A percentile compares a stretch with the other conserved stretches of the same genome.
Conservation (phyloP, 2,888 invertebrate genomes). For the Caenorhabditis angaria region DNA sequence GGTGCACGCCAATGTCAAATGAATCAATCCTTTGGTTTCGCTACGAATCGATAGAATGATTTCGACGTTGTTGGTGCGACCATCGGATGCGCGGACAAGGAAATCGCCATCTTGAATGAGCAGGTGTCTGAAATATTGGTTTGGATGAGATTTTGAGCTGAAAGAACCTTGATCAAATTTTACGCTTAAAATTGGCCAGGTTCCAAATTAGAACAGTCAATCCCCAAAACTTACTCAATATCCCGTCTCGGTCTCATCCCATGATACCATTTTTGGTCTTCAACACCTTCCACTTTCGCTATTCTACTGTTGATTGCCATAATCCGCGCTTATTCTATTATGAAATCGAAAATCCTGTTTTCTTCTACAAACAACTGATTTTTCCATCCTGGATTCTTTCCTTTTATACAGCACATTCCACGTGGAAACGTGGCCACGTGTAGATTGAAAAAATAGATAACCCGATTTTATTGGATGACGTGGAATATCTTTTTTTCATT, state of each 20-base stretch:
- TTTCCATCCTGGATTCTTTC: no score
- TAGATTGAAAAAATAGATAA: not conserved
- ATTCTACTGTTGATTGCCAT: not conserved
- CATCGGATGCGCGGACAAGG: slow-evolving; percentile 54
- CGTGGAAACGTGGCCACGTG: no score
- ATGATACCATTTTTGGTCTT: slow-evolving; percentile 13
- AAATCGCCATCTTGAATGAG: slow-evolving; percentile 46
- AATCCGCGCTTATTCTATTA: not conserved
- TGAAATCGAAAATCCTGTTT: no score
- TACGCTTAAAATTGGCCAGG: no score
- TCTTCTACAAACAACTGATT: no score
- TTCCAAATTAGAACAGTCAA: not conserved
- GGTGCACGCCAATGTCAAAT: slow-evolving; percentile 18
- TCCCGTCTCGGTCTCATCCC: slow-evolving; percentile 12
- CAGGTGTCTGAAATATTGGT: slow-evolving; percentile 4
- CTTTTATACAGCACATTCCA: no score
- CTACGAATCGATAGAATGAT: slow-evolving; percentile 33
- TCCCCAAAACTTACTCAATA: slow-evolving; percentile 6
- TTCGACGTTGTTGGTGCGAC: slow-evolving; percentile 32
- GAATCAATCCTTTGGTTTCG: not conserved
- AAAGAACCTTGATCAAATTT: no score
- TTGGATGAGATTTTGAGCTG: no score
- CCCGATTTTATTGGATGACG: no score
- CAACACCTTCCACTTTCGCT: slow-evolving; percentile 3
- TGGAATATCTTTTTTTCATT: no score